A percentile compares a stretch with the other conserved stretches of the same genome.
These are phyloP conservation scores for Chelonus insularis DNA, from an alignment of 1,140 invertebrate species.

Conservation along the genomic window DNA sequence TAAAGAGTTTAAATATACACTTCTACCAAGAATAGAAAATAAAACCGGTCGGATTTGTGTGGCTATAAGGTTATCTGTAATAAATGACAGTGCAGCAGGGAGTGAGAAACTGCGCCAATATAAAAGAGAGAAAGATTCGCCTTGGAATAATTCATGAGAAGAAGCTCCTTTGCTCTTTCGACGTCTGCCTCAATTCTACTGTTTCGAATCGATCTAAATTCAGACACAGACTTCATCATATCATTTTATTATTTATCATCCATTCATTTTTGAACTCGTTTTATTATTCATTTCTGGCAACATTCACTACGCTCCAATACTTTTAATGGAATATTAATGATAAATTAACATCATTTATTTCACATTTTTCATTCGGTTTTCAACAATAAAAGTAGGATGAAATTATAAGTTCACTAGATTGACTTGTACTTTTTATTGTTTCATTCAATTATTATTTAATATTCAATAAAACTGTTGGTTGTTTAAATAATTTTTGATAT, in stretches of 20 bases:
- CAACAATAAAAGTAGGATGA: too few species aligned
- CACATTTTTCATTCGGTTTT: too few species aligned
- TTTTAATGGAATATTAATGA: too few species aligned
- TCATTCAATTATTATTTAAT: too few species aligned
- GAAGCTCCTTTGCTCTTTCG: not conserved
- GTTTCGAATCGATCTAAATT: constrained; percentile 14
- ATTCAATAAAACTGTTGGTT: too few species aligned
- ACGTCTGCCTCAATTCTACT: constrained; percentile 2
- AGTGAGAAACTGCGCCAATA: not conserved
- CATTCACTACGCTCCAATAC: too few species aligned
- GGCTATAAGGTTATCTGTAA: constrained; percentile 8
- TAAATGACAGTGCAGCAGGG: constrained; percentile 10
- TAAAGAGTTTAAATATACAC: too few species aligned
- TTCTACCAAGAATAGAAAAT: not conserved
- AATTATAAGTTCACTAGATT: too few species aligned
- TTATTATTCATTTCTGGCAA: not conserved
- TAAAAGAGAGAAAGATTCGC: not conserved
- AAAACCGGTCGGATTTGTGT: constrained; percentile 11
- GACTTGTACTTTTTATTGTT: too few species aligned
- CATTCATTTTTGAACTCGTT: not conserved
- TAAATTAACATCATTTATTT: too few species aligned
- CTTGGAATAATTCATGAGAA: constrained; percentile 21
- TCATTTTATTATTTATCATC: not conserved
- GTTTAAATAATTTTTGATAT: too few species aligned
- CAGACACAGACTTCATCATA: not conserved